Percentiles rank a stretch among this genome's conserved stretches.
These are phyloP conservation scores for Mycetomoellerius zeteki DNA, from an alignment of 1,140 invertebrate genomes.

Conservation along the genomic window DNA sequence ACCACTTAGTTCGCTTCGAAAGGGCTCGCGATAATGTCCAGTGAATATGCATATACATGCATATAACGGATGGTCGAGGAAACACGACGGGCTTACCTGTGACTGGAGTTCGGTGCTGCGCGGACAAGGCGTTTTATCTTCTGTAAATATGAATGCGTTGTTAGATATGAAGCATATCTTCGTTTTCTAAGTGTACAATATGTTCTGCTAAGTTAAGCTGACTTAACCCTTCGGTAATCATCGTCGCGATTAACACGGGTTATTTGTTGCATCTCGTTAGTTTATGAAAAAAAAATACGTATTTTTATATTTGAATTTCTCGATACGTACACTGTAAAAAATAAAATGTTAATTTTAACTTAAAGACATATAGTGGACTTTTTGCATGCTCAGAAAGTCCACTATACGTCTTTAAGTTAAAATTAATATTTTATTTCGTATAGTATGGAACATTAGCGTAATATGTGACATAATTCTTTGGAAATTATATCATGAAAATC, in stretches of 20 bases:
- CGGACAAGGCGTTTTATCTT: slow-evolving; percentile 41
- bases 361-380: no score
- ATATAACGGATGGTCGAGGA: not conserved
- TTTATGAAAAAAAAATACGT: slow-evolving; percentile 14
- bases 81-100: slow-evolving; percentile 26
- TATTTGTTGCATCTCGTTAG: slow-evolving; percentile 49
- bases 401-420: no score
- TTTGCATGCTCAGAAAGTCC: no score
- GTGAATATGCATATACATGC: not conserved
- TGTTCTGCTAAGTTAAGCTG: slow-evolving; percentile 44
- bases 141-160: slow-evolving; percentile 45
- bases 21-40: slow-evolving; percentile 14
- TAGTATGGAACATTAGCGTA: not conserved
- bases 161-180: slow-evolving; percentile 45
- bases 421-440: no score
- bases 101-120: slow-evolving; percentile 54
- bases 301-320: slow-evolving; percentile 46
- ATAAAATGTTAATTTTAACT: no score
- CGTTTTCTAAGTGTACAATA: slow-evolving; percentile 41
- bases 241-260: slow-evolving; percentile 41
- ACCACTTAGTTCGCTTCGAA: slow-evolving; percentile 37
- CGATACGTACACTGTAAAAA: not conserved
- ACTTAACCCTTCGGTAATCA: slow-evolving; percentile 58
- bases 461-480: not conserved
- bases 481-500: not conserved